These are phyloP conservation scores for Mormoops blainvillei DNA, from an alignment of 2,113 vertebrate species.

Conservation along the genomic window DNA sequence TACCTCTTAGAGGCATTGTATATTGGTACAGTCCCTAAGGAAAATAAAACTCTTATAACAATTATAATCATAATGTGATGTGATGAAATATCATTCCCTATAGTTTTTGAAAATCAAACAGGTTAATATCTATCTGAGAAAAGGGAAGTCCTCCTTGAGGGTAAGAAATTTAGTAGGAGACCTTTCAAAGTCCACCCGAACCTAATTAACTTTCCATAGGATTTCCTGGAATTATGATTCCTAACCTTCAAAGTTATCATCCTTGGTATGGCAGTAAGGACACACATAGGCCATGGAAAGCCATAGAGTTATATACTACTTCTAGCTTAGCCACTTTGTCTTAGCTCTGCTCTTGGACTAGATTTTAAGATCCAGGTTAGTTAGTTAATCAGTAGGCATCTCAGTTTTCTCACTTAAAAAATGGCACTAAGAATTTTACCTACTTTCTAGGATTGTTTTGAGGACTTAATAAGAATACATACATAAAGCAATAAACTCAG, in stretches of 20 bases:
- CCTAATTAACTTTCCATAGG: neutral
- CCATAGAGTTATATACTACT: neutral
- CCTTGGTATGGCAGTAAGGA: neutral
- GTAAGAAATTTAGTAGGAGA: neutral
- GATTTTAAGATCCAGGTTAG: neutral
- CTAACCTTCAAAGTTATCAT: neutral
- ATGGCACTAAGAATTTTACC: neutral
- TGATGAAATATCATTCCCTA: slow-evolving; percentile 37
- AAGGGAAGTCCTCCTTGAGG: neutral
- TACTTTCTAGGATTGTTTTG: neutral
- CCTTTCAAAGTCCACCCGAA: neutral
- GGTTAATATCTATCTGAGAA: neutral
- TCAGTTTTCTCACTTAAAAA: slow-evolving; percentile 8
- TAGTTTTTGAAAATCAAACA: slow-evolving; percentile 45
- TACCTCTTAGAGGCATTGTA: slow-evolving; percentile 10
- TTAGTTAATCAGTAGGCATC: neutral
- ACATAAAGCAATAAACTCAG: slow-evolving; percentile 20
- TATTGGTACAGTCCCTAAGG: slow-evolving; percentile 40
- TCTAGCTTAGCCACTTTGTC: neutral
- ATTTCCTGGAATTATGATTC: neutral
- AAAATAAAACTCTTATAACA: slow-evolving; percentile 51
- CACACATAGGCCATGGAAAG: neutral
- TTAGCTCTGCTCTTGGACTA: neutral
- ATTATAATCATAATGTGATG: slow-evolving; percentile 25
- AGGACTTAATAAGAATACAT: slow-evolving; percentile 17